Conservation (phyloP, 2,113 vertebrate genomes). For the Eublepharis macularius region DNA sequence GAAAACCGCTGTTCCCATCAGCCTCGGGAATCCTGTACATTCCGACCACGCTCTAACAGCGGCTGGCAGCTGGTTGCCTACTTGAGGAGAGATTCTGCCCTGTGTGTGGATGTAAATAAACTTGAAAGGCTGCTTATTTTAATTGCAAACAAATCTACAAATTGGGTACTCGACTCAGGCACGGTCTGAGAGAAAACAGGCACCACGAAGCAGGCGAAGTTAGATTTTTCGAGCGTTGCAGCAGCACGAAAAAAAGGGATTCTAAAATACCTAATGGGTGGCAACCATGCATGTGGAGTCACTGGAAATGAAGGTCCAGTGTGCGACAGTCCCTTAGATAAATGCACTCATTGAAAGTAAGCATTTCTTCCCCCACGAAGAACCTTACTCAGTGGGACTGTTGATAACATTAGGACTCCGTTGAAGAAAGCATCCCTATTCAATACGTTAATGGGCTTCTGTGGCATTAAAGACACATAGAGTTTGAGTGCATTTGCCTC, state of each 20-base stretch:
- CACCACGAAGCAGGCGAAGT: too few species aligned
- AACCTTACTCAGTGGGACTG: neutral
- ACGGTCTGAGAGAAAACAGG: too few species aligned
- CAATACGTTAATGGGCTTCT: slow-evolving; percentile 29
- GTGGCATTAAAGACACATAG: slow-evolving; percentile 2
- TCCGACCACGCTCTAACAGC: too few species aligned
- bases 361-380: neutral
- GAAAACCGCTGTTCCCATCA: too few species aligned
- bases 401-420: slow-evolving; percentile 12
- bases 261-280: neutral
- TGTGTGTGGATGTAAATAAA: too few species aligned
- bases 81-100: too few species aligned
- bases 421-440: slow-evolving; percentile 23
- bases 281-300: neutral
- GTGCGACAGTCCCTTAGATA: neutral
- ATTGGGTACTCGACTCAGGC: too few species aligned
- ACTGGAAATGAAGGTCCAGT: neutral
- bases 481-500: slow-evolving; percentile 55
- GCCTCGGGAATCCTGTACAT: too few species aligned
- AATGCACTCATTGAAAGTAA: neutral
- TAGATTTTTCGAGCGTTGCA: too few species aligned
- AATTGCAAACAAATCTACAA: too few species aligned
- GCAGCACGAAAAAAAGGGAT: neutral
- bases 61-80: too few species aligned
- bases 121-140: too few species aligned